phyloP scores from a whole-genome alignment of 2,113 vertebrate genomes.

The Osmerus mordax region DNA sequence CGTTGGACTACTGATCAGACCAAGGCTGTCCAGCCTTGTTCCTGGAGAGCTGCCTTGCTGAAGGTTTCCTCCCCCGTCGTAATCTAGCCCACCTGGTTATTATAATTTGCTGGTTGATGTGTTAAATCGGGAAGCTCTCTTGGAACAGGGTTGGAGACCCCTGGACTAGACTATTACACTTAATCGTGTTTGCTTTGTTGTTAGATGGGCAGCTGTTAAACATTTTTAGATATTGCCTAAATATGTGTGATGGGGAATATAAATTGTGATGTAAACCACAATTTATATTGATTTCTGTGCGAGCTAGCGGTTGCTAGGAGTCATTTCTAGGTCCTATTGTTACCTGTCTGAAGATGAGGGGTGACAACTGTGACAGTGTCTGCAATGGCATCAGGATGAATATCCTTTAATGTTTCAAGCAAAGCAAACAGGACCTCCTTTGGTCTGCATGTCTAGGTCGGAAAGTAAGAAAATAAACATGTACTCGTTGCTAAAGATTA shows the following conservation, averaged over 20 bases:
- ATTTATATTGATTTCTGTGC: neutral
- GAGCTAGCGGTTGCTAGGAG: neutral
- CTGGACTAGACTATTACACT: too few species aligned
- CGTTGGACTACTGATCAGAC: too few species aligned
- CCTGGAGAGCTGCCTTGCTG: too few species aligned
- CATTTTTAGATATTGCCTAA: too few species aligned
- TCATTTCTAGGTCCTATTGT: neutral
- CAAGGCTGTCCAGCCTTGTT: too few species aligned
- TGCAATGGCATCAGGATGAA: slow-evolving; percentile 75
- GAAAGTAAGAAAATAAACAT: slow-evolving; percentile 25
- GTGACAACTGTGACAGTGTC: slow-evolving; percentile 76
- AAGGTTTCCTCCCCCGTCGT: neutral
- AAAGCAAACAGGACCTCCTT: slow-evolving; percentile 81
- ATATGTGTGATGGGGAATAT: too few species aligned
- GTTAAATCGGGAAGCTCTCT: too few species aligned
- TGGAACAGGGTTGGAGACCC: too few species aligned
- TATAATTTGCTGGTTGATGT: too few species aligned
- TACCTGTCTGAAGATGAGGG: slow-evolving; percentile 87
- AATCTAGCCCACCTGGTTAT: neutral
- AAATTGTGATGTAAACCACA: neutral
- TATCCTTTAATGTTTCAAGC: slow-evolving; percentile 81
- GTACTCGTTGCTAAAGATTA: neutral
- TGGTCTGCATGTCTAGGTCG: slow-evolving; percentile 81
- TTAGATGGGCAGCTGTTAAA: too few species aligned
- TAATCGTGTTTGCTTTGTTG: too few species aligned